phyloP scores from a whole-genome alignment of 2,113 vertebrate genomes.

The Gorilla gorilla region DNA sequence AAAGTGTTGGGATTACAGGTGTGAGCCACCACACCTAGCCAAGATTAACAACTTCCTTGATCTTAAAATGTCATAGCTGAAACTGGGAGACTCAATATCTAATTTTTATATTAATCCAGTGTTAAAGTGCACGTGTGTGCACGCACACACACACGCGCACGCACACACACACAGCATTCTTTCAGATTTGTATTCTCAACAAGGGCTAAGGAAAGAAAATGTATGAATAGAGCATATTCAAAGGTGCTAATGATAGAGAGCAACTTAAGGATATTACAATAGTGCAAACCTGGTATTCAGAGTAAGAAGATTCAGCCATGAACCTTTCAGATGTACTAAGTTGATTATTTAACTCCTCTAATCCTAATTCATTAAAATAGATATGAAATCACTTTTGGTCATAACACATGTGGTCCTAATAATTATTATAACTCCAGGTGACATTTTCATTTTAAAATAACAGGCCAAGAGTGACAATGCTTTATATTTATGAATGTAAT shows the following conservation, averaged over 20 bases:
- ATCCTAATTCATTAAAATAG: neutral
- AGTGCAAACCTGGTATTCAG: neutral
- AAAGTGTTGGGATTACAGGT: no score
- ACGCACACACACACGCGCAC: neutral
- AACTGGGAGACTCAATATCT: neutral
- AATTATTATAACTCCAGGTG: neutral
- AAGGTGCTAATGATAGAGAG: neutral
- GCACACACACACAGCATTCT: neutral
- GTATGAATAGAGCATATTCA: neutral
- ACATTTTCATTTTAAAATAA: conserved; percentile 33
- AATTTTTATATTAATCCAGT: neutral
- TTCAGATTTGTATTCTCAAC: neutral
- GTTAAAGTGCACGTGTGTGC: neutral
- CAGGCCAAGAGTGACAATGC: neutral
- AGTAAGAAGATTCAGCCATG: neutral
- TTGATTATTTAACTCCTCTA: neutral
- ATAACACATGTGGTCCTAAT: neutral
- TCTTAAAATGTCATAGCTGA: conserved; percentile 33
- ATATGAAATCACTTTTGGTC: neutral
- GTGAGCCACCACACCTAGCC: neutral
- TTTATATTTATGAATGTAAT: neutral
- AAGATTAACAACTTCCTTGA: neutral
- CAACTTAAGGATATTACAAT: neutral
- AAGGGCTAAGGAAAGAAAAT: neutral
- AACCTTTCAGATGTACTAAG: neutral